A percentile compares a stretch with the other conserved stretches of the same genome.
Evolutionary conservation across 2,797 vertebrate species (phyloP).

Genomic region (Chloroceryle amazona): DNA sequence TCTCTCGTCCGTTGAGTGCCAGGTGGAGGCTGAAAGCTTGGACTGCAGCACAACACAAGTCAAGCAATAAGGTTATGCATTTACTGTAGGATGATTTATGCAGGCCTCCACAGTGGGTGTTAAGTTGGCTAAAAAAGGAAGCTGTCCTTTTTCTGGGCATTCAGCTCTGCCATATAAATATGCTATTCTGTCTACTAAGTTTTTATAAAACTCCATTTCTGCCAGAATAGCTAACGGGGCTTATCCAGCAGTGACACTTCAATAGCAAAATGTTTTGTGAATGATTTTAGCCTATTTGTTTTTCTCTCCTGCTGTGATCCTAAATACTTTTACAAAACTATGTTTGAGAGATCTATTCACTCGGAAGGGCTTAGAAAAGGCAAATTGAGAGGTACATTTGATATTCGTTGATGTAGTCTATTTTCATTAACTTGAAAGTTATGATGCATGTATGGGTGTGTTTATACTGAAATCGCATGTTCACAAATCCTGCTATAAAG

Average conservation of each 20-base stretch:
- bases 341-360: conserved; percentile 21
- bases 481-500: conserved; percentile 46
- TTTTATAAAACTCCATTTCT: conserved; percentile 41
- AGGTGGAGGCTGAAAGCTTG: not conserved
- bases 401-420: not conserved
- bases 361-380: conserved; percentile 10
- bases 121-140: conserved; percentile 16
- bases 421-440: conserved; percentile 44
- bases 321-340: conserved; percentile 51
- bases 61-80: not conserved
- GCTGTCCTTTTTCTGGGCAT: conserved; percentile 22
- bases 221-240: conserved; percentile 43
- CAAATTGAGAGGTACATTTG: conserved; percentile 41
- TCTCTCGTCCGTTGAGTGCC: not conserved
- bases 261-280: conserved; percentile 50
- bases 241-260: conserved; percentile 20
- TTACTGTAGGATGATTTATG: conserved; percentile 41
- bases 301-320: conserved; percentile 6
- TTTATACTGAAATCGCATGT: conserved; percentile 36
- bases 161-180: conserved; percentile 10
- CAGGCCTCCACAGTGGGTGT: not conserved
- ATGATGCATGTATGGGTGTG: not conserved
- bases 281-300: conserved; percentile 57
- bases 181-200: conserved; percentile 10
- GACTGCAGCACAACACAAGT: not conserved